Conservation (phyloP, 2,797 vertebrate genomes). For the Podarcis siculus region DNA sequence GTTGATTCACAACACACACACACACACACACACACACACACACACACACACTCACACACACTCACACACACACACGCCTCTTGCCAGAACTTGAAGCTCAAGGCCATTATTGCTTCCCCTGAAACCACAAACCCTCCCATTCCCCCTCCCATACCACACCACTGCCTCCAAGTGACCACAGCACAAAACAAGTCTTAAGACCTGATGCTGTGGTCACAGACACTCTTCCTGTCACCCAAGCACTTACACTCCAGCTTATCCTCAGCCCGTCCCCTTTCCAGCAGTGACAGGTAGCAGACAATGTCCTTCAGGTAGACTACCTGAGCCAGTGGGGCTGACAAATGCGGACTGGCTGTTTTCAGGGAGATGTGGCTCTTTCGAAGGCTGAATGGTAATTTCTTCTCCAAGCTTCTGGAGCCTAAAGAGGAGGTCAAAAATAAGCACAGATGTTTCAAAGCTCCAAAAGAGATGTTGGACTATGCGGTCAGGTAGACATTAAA, state of each 20-base stretch:
- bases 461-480: neutral
- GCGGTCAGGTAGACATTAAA: neutral
- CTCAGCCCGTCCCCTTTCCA: slow-evolving; percentile 90
- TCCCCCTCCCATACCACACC: neutral
- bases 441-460: neutral
- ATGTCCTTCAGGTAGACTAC: slow-evolving; percentile 93
- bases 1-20: neutral
- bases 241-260: slow-evolving; percentile 97
- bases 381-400: slow-evolving; percentile 74
- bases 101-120: rapidly evolving
- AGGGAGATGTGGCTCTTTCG: slow-evolving; percentile 80
- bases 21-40: neutral
- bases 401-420: slow-evolving; percentile 81
- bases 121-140: neutral
- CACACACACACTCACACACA: neutral
- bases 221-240: neutral
- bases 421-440: slow-evolving; percentile 34
- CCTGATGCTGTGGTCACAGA: neutral
- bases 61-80: neutral
- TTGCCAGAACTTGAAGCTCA: neutral
- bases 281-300: slow-evolving; percentile 93
- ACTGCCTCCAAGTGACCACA: neutral
- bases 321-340: slow-evolving; percentile 70
- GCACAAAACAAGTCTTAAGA: neutral
- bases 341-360: slow-evolving; percentile 52